Base-by-base conservation (phyloP, 2,113 vertebrate species). In the Jacana jacana region DNA sequence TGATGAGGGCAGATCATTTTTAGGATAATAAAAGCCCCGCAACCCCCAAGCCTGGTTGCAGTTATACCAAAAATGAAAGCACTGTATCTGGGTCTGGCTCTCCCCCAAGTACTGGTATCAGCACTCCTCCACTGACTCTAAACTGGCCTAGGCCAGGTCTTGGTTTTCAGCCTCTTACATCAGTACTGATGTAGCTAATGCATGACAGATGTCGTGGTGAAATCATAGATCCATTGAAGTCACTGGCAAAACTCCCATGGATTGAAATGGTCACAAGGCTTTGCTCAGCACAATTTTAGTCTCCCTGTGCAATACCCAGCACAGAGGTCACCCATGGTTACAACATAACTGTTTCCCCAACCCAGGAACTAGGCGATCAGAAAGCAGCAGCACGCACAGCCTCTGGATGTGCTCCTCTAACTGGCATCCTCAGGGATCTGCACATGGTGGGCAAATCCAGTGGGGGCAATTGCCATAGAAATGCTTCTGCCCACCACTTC, bases 181-280 rank as follows among this genome's bases (percentile, higher is more conserved):
- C 82, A 81, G 22, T 33, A 57, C 40, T 72, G 72, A 86, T 90
- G 80, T 30, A 91, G 72, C 48, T 95, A 97, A 96, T 57, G 86
- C 6, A 2, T 1, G 93, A 54, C 91, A 96, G 94, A 95, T 94
- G 88, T 78, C 20, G 1, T 72, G 95, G 91, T 96, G 93, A 96
- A 97, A 94, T 87, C 88, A 81, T 8, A 86, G 88, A 86, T 61
- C 72, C 65, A 69, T 8, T 94, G 88, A 96, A 96, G 80, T 65
- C 77, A 52, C 44, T 96, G 93, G 90, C 82, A 95, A 93, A 92
- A 13, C 17, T 95, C 92, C 80, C 57, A 0, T 49, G 48, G 31
- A 13, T 94, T 76, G 88, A 69, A 92, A 49, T 48, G 79, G 58
- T 78, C 88, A 31, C 22, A 57, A 85, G 65, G 57, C 69, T 92